Evolutionary conservation across 2,113 vertebrate species (phyloP).

Genomic region (Eretmochelys imbricata): DNA sequence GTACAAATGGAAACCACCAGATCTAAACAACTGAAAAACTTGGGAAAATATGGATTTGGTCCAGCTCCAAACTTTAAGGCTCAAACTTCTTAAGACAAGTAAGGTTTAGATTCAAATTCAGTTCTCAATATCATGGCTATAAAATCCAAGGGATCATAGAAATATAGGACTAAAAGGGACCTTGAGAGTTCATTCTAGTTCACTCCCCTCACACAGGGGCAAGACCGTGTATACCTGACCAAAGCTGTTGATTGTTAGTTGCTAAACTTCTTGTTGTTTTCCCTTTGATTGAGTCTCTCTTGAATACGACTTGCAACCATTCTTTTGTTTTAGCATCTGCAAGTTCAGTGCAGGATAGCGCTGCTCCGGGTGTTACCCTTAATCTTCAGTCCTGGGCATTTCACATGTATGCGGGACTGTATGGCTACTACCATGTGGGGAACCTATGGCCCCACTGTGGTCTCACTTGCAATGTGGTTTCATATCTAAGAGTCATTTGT

Average conservation of each 20-base stretch:
- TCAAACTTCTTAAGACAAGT: constrained; percentile 49
- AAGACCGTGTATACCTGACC: not conserved
- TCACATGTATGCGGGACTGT: not conserved
- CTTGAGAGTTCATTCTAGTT: not conserved
- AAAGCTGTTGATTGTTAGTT: constrained; percentile 46
- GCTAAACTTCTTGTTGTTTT: not conserved
- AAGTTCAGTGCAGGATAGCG: constrained; percentile 1
- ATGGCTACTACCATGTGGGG: not conserved
- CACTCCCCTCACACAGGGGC: not conserved
- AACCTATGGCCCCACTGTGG: not conserved
- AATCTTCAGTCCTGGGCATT: constrained; percentile 1
- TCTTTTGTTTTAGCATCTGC: not conserved
- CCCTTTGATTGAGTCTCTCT: constrained; percentile 3
- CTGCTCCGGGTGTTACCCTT: rapidly evolving
- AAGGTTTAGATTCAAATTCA: constrained; percentile 17
- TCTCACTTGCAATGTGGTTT: not conserved
- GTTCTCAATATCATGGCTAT: constrained; percentile 18
- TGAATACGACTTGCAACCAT: not conserved
- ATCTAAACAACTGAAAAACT: constrained; percentile 29
- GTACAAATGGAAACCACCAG: constrained; percentile 22
- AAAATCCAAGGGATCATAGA: not conserved
- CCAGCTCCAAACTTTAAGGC: constrained; percentile 21
- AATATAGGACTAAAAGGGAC: not conserved
- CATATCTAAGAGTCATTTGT: not conserved
- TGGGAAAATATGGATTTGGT: constrained; percentile 26